Percentiles rank a stretch among this genome's conserved stretches.
These are phyloP conservation scores for Gyps fulvus DNA, from an alignment of 2,113 vertebrate species.

Conservation along the genomic window DNA sequence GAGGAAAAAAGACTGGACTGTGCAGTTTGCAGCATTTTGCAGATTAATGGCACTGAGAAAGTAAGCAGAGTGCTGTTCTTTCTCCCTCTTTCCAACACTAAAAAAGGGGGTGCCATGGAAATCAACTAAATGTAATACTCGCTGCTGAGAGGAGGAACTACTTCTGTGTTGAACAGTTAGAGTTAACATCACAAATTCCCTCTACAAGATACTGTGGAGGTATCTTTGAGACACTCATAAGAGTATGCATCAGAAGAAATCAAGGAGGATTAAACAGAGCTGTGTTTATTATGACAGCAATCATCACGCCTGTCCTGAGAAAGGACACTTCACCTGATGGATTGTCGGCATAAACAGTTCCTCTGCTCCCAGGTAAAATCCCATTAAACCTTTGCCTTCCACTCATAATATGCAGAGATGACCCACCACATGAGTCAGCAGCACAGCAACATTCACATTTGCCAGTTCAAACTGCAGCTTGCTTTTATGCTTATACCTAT, in stretches of 20 bases:
- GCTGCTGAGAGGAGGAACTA: not conserved
- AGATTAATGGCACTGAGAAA: not conserved
- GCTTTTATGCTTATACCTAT: not conserved
- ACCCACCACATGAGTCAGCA: not conserved
- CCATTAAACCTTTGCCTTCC: not conserved
- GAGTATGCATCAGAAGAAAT: not conserved
- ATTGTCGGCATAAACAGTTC: not conserved
- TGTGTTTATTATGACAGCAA: not conserved
- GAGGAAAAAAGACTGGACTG: not conserved
- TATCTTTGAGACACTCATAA: not conserved
- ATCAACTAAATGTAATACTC: not conserved
- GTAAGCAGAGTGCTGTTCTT: not conserved
- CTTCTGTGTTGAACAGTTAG: not conserved
- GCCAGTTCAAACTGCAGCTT: not conserved
- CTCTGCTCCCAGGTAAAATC: not conserved
- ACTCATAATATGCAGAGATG: not conserved
- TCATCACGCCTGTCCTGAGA: not conserved
- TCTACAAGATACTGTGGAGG: not conserved
- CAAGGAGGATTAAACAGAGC: not conserved
- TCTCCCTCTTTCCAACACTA: not conserved
- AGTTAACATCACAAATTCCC: not conserved
- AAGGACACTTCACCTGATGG: not conserved
- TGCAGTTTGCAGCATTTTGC: not conserved
- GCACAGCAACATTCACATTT: not conserved
- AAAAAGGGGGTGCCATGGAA: not conserved